A percentile compares a stretch with the other conserved stretches of the same genome.
These are phyloP conservation scores for Crax fasciolata DNA, from an alignment of 2,797 vertebrate genomes.

Conservation along the genomic window DNA sequence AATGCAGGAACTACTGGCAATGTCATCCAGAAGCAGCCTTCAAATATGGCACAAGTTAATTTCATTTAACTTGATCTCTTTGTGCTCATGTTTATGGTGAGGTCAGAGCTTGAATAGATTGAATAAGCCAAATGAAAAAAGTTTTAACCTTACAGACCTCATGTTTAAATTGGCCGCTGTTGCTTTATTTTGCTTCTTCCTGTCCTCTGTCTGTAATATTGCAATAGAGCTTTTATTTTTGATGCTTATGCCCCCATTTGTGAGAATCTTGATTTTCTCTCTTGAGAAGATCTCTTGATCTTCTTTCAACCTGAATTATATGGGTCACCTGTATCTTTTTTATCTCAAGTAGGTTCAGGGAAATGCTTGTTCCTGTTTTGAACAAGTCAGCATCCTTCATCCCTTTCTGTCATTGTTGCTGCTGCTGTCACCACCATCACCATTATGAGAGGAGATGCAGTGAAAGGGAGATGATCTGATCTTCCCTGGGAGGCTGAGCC, in stretches of 20 bases:
- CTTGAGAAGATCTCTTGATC: too few species aligned
- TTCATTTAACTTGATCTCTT: not conserved
- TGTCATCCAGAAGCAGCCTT: not conserved
- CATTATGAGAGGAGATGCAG: not conserved
- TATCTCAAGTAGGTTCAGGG: not conserved
- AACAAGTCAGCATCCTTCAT: not conserved
- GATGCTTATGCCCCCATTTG: not conserved
- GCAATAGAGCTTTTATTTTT: not conserved
- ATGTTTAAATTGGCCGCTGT: not conserved
- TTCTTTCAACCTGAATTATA: not conserved
- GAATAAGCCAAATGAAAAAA: accelerated
- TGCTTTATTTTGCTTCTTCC: not conserved
- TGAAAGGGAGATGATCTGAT: not conserved
- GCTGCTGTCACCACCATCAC: not conserved
- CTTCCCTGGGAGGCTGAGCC: not conserved
- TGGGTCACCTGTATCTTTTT: not conserved
- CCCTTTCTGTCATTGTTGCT: not conserved
- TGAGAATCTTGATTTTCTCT: not conserved
- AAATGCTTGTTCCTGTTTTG: not conserved
- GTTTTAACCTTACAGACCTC: not conserved
- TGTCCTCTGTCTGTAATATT: not conserved
- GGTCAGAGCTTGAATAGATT: not conserved
- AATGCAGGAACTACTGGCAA: not conserved
- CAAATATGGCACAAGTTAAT: not conserved
- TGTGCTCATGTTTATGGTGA: not conserved